Percentiles rank a stretch among this genome's conserved stretches.
Evolutionary conservation across 1,140 invertebrate genomes (phyloP).

Genomic region (Mylabris phalerata): DNA sequence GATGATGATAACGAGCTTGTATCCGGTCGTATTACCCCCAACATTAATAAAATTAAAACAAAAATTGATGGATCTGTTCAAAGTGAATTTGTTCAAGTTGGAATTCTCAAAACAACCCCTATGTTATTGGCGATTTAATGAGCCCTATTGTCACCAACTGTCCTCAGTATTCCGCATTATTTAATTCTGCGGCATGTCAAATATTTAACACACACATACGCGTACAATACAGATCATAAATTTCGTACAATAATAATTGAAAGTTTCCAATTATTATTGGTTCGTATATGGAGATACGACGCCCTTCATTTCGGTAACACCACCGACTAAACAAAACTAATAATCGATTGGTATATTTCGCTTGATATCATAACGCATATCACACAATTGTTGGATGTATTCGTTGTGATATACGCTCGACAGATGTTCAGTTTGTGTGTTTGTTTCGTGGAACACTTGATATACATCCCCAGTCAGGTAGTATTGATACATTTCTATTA

Average conservation of each 20-base stretch:
- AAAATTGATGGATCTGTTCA: no score
- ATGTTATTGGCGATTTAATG: neutral
- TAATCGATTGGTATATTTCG: conserved; percentile 8
- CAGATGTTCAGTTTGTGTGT: conserved; percentile 9
- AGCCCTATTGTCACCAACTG: conserved; percentile 13
- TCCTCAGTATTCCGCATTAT: conserved; percentile 12
- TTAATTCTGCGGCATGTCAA: conserved; percentile 14
- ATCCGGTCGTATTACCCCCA: no score
- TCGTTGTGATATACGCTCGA: neutral
- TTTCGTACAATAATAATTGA: neutral
- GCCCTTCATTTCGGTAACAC: no score
- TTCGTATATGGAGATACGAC: no score
- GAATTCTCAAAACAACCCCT: no score
- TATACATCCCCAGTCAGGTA: conserved; percentile 6
- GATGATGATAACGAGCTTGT: no score
- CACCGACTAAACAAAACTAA: no score
- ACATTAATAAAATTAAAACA: no score
- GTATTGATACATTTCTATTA: conserved; percentile 1
- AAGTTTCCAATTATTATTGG: no score
- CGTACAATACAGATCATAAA: conserved; percentile 9
- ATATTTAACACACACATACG: neutral
- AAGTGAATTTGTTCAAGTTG: no score
- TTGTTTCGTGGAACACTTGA: conserved; percentile 11
- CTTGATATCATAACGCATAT: neutral
- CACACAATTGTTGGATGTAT: no score